A percentile compares a stretch with the other conserved stretches of the same genome.
Conservation (phyloP, 92 coral and sea anemone genomes). For the Anthopleura xanthogrammica region DNA sequence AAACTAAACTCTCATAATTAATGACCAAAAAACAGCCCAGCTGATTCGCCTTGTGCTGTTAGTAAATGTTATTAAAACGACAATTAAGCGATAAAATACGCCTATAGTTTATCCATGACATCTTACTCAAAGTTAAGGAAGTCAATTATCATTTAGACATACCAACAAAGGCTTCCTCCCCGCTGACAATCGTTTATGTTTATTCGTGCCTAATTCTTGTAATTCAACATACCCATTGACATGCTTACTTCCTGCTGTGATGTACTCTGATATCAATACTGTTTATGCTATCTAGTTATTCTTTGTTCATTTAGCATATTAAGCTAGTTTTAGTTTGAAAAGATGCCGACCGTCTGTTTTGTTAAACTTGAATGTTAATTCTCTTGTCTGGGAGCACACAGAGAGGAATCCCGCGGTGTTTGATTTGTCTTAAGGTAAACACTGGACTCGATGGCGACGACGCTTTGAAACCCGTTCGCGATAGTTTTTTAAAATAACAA, state of each 20-base stretch:
- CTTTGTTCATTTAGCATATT: constrained; percentile 25
- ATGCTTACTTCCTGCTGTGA: constrained; percentile 13
- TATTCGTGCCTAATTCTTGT: not conserved
- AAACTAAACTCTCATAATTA: constrained; percentile 2
- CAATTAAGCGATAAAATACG: constrained; percentile 5
- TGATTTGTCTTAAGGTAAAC: constrained; percentile 10
- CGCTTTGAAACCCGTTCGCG: not conserved
- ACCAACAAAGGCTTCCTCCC: constrained; percentile 13
- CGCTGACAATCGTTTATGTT: constrained; percentile 7
- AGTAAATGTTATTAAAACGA: not conserved
- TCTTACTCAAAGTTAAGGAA: not conserved
- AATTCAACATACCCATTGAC: constrained; percentile 1
- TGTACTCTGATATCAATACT: constrained; percentile 18
- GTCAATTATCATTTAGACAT: not conserved
- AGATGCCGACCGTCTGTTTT: constrained; percentile 27
- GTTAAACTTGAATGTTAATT: constrained; percentile 26
- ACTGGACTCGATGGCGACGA: not conserved
- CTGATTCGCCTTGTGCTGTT: not conserved
- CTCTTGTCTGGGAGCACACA: constrained; percentile 13
- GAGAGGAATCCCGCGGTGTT: constrained; percentile 3
- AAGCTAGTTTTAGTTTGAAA: constrained; percentile 11
- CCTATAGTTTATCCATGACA: constrained; percentile 4
- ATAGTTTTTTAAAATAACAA: no score
- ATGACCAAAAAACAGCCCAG: not conserved
- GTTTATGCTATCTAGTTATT: constrained; percentile 14